phyloP scores from a whole-genome alignment of 2,888 invertebrate genomes.

The Trichacis sp. region DNA sequence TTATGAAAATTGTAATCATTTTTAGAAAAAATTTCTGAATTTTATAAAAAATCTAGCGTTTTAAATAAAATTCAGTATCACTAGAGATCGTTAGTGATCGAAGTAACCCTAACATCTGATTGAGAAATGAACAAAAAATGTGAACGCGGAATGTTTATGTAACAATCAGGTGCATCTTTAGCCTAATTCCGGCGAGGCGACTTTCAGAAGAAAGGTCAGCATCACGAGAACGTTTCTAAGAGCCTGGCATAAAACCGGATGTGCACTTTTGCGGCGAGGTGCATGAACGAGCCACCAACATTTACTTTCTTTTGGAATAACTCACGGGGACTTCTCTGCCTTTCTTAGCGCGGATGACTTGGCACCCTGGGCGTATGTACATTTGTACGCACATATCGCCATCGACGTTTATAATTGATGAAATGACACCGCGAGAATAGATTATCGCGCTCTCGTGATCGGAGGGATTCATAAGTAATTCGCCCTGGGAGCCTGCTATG shows the following conservation, averaged over 20 bases:
- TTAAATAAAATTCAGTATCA: too few species aligned
- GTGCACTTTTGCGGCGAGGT: slow-evolving; percentile 49
- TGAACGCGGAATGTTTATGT: neutral
- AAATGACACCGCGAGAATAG: slow-evolving; percentile 47
- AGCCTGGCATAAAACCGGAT: slow-evolving; percentile 52
- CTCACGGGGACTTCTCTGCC: slow-evolving; percentile 38
- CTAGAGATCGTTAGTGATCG: too few species aligned
- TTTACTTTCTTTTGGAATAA: slow-evolving; percentile 43
- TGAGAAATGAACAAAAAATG: neutral
- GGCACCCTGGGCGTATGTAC: slow-evolving; percentile 26
- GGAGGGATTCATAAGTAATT: slow-evolving; percentile 41
- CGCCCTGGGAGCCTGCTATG: slow-evolving; percentile 36
- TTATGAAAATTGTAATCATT: too few species aligned
- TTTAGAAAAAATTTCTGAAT: too few species aligned
- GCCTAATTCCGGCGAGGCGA: slow-evolving; percentile 37
- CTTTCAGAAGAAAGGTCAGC: slow-evolving; percentile 46
- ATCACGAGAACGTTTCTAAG: slow-evolving; percentile 46
- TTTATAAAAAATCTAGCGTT: too few species aligned
- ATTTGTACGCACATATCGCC: slow-evolving; percentile 29
- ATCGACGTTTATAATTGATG: slow-evolving; percentile 50
- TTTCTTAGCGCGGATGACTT: slow-evolving; percentile 40
- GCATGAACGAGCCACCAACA: slow-evolving; percentile 43
- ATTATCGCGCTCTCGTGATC: slow-evolving; percentile 44
- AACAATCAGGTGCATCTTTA: slow-evolving; percentile 5
- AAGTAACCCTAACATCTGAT: too few species aligned